A percentile compares a stretch with the other conserved stretches of the same genome.
These are phyloP conservation scores for Anodontia alba DNA, from an alignment of 2,888 invertebrate genomes.

Conservation along the genomic window DNA sequence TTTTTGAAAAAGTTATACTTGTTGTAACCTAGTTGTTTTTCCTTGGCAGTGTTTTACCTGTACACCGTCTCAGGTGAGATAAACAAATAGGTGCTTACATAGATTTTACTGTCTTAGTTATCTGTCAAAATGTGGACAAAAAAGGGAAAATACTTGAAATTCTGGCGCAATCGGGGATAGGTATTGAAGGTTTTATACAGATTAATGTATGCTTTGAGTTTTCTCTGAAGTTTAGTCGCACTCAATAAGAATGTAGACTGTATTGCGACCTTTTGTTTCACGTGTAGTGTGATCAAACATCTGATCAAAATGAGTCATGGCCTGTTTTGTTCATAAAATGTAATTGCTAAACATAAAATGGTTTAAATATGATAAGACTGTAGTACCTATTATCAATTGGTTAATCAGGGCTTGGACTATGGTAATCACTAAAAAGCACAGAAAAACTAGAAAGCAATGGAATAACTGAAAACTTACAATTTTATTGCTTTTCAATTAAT, in stretches of 20 bases:
- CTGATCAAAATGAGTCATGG: background rate
- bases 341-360: background rate
- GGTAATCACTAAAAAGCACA: too few species aligned
- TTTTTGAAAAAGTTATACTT: too few species aligned
- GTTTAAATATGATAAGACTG: too few species aligned
- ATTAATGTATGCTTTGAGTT: background rate
- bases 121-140: slow-evolving; percentile 12
- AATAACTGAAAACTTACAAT: too few species aligned
- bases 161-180: slow-evolving; percentile 3
- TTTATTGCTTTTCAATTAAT: too few species aligned
- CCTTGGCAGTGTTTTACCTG: slow-evolving; percentile 38
- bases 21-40: too few species aligned
- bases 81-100: slow-evolving; percentile 48
- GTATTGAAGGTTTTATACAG: background rate
- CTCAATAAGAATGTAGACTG: background rate
- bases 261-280: background rate
- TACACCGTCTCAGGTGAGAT: slow-evolving; percentile 61
- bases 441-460: too few species aligned
- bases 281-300: background rate
- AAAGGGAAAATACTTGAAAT: background rate
- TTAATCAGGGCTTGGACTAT: too few species aligned
- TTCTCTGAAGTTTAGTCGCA: background rate
- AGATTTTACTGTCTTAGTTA: background rate
- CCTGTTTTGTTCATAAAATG: background rate
- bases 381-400: too few species aligned